These are phyloP conservation scores for Onychostruthus taczanowskii DNA, from an alignment of 2,113 vertebrate genomes.

Conservation along the genomic window DNA sequence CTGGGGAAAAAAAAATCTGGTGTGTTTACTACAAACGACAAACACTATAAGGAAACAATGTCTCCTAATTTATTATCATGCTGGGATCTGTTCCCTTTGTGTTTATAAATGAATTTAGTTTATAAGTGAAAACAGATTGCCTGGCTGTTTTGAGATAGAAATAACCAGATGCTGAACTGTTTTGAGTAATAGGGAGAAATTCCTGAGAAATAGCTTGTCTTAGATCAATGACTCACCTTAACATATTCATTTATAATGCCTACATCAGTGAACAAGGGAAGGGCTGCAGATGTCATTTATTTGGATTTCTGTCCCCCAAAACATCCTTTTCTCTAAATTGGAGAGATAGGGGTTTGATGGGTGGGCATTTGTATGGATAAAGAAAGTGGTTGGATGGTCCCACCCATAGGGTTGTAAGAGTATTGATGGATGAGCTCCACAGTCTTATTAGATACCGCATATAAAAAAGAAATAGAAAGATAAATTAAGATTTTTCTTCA, in stretches of 20 bases:
- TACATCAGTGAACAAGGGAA: neutral
- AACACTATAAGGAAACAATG: neutral
- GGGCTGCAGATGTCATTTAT: neutral
- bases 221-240: neutral
- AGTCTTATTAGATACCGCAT: accelerated
- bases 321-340: neutral
- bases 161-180: neutral
- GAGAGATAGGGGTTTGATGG: too few relatives aligned
- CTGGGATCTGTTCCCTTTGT: neutral
- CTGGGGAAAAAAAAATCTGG: neutral
- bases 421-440: neutral
- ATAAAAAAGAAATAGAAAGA: accelerated
- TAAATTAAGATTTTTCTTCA: neutral
- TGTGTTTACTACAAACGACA: neutral
- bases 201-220: neutral
- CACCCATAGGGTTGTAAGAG: neutral
- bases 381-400: neutral
- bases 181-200: neutral
- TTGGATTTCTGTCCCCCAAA: neutral
- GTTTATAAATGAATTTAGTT: neutral
- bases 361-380: too few relatives aligned
- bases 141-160: neutral
- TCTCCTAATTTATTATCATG: neutral
- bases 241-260: neutral
- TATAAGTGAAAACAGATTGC: neutral